A percentile compares a stretch with the other conserved stretches of the same genome.
These are phyloP conservation scores for Urocynchramus pylzowi DNA, from an alignment of 2,113 vertebrate species.

Conservation along the genomic window DNA sequence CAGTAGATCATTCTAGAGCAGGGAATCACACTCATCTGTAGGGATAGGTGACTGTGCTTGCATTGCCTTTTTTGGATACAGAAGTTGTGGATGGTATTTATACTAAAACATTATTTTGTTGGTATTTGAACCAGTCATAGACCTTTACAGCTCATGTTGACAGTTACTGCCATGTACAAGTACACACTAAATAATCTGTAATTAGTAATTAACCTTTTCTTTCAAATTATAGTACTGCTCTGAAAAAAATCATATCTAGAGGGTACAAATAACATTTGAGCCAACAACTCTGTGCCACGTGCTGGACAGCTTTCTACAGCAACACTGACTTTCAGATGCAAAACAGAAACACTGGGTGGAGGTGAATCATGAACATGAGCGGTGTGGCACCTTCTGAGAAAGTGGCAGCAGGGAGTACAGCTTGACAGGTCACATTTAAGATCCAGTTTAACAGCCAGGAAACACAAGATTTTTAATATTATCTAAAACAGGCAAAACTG, in stretches of 20 bases:
- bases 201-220: neutral
- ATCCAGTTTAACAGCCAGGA: neutral
- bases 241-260: neutral
- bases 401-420: neutral
- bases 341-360: neutral
- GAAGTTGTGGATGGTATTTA: neutral
- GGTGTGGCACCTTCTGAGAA: neutral
- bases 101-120: neutral
- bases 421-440: neutral
- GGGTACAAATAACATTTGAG: neutral
- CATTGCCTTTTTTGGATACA: neutral
- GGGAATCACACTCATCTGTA: neutral
- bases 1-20: neutral
- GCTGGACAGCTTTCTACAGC: neutral
- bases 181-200: neutral
- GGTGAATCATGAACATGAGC: neutral
- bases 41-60: neutral
- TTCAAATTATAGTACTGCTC: neutral
- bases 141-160: neutral
- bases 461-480: neutral
- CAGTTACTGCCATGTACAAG: neutral
- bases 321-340: neutral
- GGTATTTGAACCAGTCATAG: neutral
- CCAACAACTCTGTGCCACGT: neutral
- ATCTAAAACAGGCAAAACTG: neutral